A percentile compares a stretch with the other conserved stretches of the same genome.
These are phyloP conservation scores for Lucilia sericata DNA, from an alignment of 1,140 invertebrate species.

Conservation along the genomic window DNA sequence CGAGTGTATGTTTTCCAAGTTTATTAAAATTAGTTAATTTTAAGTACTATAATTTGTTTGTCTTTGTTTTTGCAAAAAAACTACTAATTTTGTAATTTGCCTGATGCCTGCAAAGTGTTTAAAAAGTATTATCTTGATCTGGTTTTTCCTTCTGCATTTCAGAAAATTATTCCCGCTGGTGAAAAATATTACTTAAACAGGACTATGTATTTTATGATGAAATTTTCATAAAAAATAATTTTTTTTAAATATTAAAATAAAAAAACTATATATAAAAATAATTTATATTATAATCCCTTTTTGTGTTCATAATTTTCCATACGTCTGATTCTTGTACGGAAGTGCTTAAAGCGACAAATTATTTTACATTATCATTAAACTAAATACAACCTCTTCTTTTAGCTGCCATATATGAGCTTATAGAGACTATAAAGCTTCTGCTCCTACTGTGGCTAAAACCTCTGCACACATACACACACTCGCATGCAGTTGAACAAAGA, in stretches of 20 bases:
- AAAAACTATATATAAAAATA: slow-evolving; percentile 22
- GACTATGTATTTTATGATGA: background rate
- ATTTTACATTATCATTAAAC: slow-evolving; percentile 43
- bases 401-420: background rate
- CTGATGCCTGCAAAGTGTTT: too few relatives aligned
- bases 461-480: background rate
- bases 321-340: slow-evolving; percentile 28
- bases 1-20: too few relatives aligned
- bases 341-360: slow-evolving; percentile 42
- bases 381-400: slow-evolving; percentile 27
- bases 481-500: background rate
- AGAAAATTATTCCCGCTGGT: background rate
- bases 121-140: background rate
- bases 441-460: background rate
- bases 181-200: background rate
- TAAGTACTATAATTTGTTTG: too few relatives aligned
- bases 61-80: too few relatives aligned
- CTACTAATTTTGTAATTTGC: too few relatives aligned
- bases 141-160: background rate
- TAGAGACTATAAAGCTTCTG: background rate
- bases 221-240: background rate
- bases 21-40: too few relatives aligned
- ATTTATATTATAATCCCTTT: slow-evolving; percentile 33
- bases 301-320: slow-evolving; percentile 30
- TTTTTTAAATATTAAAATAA: background rate